phyloP scores from a whole-genome alignment of 2,113 vertebrate species.

The Grammomys surdaster region DNA sequence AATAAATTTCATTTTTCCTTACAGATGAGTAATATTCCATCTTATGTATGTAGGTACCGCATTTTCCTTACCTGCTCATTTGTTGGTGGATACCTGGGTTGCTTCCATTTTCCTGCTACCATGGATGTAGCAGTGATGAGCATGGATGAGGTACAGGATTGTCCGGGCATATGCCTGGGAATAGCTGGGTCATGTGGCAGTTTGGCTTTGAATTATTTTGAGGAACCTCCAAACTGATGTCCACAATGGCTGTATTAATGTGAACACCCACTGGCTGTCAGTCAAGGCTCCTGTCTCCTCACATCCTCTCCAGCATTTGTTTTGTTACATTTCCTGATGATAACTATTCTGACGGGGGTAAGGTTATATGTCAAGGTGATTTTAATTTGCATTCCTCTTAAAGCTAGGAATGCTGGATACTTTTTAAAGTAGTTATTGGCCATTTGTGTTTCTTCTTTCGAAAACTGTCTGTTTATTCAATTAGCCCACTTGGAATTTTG shows the following conservation, averaged over 20 bases:
- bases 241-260: neutral
- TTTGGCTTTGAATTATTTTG: neutral
- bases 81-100: neutral
- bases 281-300: too few species aligned
- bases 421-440: neutral
- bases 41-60: neutral
- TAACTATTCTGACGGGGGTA: too few species aligned
- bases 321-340: neutral
- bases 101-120: neutral
- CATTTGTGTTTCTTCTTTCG: neutral
- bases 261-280: neutral
- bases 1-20: neutral
- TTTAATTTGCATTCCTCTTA: neutral
- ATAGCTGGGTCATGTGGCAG: neutral
- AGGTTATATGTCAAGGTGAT: neutral
- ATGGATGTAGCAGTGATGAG: too few species aligned
- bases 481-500: neutral
- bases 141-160: neutral
- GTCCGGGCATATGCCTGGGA: neutral
- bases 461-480: neutral
- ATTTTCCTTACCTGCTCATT: neutral
- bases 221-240: neutral
- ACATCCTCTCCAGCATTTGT: too few species aligned
- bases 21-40: neutral
- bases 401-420: neutral